Evolutionary conservation across 2,888 invertebrate species (phyloP), one percentile per base, ranked within the genome.

Genomic region (Periphyllus acericola): DNA sequence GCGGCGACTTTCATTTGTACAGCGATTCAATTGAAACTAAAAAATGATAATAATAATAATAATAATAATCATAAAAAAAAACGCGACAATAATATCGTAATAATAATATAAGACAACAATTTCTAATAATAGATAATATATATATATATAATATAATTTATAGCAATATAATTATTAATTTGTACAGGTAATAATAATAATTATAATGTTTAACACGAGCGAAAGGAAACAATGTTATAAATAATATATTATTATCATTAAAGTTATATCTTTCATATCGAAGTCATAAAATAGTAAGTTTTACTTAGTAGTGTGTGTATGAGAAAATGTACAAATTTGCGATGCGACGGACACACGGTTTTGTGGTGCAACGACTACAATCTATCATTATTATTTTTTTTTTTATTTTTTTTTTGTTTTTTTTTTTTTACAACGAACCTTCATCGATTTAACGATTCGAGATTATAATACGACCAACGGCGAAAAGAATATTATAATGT

Each of bases 101-200:
- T n/a, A n/a, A n/a, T n/a, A n/a, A n/a, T n/a, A n/a, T 79, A 72
- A 32, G 78, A 80, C 86, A 87, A 87, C 86, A 87, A 87, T 87
- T 87, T 80, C 86, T 87, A 86, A 86, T 86, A 86, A 83, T 83
- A 71, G 40, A 46, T 71, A 74, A 81, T 29, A 85, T 78, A 66
- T 76, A 32, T 76, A 66, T 74, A 55, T 76, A 32, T 72, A 71
- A 79, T 66, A 66, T 76, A 46, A 83, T 83, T 72, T 75, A 82
- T 72, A 79, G n/a, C 66, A 32, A 86, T 86, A 86, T 79, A 19
- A 76, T 21, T 76, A 76, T 66, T 66, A 76, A 32, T 83, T 75
- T 83, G 75, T 83, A 83, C 83, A 83, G 60, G 66, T 75, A 36
- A 66, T n/a, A n/a, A n/a, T n/a, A n/a, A n/a, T n/a, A n/a, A n/a